Base-by-base conservation (phyloP, 2,113 vertebrate species). In the Campylomormyrus tamandua region DNA sequence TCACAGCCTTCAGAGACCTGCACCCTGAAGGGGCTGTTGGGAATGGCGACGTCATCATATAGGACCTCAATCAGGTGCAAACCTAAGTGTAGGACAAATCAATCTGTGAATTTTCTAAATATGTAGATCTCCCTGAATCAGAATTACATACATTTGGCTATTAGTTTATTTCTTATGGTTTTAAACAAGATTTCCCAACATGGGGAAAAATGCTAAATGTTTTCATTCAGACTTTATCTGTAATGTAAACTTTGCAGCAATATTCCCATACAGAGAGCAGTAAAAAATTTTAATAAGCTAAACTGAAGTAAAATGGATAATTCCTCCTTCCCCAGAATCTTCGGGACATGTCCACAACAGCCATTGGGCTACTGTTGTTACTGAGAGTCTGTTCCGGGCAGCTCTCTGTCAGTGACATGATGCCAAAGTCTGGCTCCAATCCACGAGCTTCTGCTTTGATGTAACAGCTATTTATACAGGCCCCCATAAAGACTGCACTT, bases 11-110 rank as follows among this genome's bases (percentile, higher is more conserved):
- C 98, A 0, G 97, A 94, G 92, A 99, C 98, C 0, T 95, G 96
- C 89, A 99, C 98, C 10, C 96, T 95, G 96, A 99, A 99, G 0
- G 98, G 98, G 91, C 98, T 98, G 94, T 97, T 98, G 74, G 98
- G 98, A 56, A 98, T 97, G 0, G 95, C 93, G 0, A 96, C 97
- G 0, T 98, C 97, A 0, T 98, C 97, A 0, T 97, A 99, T 0
- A 96, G 94, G 90, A 98, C 97, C 93, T 99, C 97, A 77, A 99
- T 97, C 93, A 97, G 91, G 91, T 98, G 98, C 91, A 97, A 87
- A 3, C 98, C 98, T 99, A 93, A 35, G 15, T 80, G 74, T 19
- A 45, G 42, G 24, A 87, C 52, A 92, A 48, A 84, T 84, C 83
- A 46, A 19, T 46, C 21, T 21, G 19, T 48, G 19, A 21, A 46